Percentiles rank a stretch among this genome's conserved stretches.
Evolutionary conservation across 2,797 vertebrate genomes (phyloP).

Genomic region (Falco columbarius): DNA sequence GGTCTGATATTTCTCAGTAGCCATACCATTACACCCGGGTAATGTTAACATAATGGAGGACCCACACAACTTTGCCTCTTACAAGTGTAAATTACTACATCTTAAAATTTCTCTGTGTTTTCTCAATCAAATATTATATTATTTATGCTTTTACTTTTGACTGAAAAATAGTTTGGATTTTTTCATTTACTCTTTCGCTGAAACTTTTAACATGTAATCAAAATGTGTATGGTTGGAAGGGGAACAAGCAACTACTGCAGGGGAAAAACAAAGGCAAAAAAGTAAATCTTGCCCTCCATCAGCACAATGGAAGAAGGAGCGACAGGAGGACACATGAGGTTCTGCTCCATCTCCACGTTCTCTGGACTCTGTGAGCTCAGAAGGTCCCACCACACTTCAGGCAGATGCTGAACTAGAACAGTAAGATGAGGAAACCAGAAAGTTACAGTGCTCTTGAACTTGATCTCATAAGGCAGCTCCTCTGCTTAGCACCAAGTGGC

Average conservation of each 20-base stretch:
- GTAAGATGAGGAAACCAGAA: not conserved
- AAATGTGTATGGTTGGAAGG: not conserved
- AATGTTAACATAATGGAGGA: no score
- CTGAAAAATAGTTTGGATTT: not conserved
- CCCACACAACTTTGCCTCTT: no score
- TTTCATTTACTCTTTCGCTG: not conserved
- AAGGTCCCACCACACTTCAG: not conserved
- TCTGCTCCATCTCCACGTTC: not conserved
- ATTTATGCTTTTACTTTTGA: not conserved
- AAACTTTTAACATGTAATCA: not conserved
- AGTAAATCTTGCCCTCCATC: not conserved
- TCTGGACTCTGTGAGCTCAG: rapidly evolving
- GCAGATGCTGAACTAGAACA: not conserved
- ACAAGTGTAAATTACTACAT: not conserved
- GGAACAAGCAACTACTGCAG: not conserved
- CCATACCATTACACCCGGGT: not conserved
- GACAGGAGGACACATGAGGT: not conserved
- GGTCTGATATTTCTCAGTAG: not conserved
- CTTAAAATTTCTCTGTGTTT: not conserved
- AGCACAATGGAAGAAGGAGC: rapidly evolving
- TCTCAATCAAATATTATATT: not conserved
- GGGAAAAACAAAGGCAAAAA: not conserved
- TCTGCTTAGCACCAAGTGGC: rapidly evolving
- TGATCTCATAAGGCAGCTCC: not conserved
- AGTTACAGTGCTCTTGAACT: not conserved